Evolutionary conservation across 2,888 invertebrate species (phyloP).

Genomic region (Poecilobothrus nobilitatus): DNA sequence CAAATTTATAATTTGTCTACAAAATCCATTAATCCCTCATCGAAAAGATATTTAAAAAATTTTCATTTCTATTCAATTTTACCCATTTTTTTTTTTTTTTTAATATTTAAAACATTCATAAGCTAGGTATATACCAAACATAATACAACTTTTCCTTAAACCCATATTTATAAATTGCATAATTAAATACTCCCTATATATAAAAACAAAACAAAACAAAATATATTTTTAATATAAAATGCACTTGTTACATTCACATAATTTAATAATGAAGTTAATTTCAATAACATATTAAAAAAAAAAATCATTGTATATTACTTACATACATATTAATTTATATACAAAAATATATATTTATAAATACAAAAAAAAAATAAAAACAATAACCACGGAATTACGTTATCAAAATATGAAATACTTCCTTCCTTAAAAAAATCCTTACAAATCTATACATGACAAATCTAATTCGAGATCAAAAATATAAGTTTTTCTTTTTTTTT

Average conservation of each 20-base stretch:
- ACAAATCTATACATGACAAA: not conserved
- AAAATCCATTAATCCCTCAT: too few relatives aligned
- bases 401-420: not conserved
- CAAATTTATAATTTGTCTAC: too few relatives aligned
- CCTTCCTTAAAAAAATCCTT: not conserved
- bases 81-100: too few relatives aligned
- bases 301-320: not conserved
- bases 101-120: too few relatives aligned
- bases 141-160: too few relatives aligned
- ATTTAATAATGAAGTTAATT: not conserved
- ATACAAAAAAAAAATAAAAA: too few relatives aligned
- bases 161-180: too few relatives aligned
- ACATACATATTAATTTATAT: not conserved
- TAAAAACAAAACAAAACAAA: not conserved
- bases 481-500: not conserved
- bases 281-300: not conserved
- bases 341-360: too few relatives aligned
- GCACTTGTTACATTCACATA: slow-evolving; percentile 1
- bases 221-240: not conserved
- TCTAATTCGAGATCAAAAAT: not conserved
- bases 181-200: too few relatives aligned
- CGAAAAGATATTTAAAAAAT: too few relatives aligned
- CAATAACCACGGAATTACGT: not conserved
- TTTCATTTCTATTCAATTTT: too few relatives aligned
- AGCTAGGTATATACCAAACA: too few relatives aligned